Conservation (phyloP, 2,113 vertebrate genomes). For the Pavo muticus region DNA sequence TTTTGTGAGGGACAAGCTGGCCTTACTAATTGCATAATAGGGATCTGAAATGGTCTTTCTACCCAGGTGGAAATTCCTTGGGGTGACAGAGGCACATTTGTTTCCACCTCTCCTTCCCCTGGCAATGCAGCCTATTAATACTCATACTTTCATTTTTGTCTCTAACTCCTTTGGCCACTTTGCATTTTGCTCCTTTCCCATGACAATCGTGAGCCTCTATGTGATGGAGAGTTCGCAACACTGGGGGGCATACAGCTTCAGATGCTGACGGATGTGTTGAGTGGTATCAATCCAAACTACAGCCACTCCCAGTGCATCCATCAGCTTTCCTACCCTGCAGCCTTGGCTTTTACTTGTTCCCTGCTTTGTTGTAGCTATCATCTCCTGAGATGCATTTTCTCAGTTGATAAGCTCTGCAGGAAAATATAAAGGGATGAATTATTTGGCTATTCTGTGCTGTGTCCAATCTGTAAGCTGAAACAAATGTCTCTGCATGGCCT, state of each 20-base stretch:
- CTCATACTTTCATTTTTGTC: neutral
- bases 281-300: neutral
- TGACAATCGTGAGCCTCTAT: neutral
- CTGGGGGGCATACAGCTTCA: fast-evolving
- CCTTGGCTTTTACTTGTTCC: neutral
- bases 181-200: neutral
- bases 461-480: neutral
- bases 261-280: neutral
- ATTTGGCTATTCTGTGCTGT: neutral
- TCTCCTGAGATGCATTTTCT: neutral
- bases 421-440: neutral
- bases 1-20: neutral
- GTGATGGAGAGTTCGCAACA: neutral
- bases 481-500: neutral
- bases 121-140: neutral
- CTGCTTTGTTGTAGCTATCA: neutral
- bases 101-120: neutral
- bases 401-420: neutral
- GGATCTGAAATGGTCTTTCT: neutral
- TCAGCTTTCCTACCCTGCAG: neutral
- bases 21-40: neutral
- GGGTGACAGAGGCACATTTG: neutral
- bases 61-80: neutral
- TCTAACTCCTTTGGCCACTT: neutral
- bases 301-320: neutral